A percentile compares a stretch with the other conserved stretches of the same genome.
These are phyloP conservation scores for Polyploca ridens DNA, from an alignment of 2,888 invertebrate species.

Conservation along the genomic window DNA sequence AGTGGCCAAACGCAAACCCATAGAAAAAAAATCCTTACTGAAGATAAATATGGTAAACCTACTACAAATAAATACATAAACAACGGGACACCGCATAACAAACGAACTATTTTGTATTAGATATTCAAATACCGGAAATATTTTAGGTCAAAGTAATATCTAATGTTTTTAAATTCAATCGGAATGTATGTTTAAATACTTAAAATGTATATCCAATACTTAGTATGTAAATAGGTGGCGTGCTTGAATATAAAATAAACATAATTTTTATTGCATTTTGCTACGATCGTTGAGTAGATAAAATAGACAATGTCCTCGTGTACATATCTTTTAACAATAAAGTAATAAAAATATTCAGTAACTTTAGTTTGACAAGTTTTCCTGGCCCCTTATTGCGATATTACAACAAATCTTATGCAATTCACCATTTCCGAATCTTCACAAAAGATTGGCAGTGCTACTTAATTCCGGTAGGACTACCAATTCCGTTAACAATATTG, in stretches of 20 bases:
- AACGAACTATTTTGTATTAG: background rate
- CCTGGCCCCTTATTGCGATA: too few species aligned
- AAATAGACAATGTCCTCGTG: background rate
- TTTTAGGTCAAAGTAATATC: slow-evolving; percentile 9
- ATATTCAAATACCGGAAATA: background rate
- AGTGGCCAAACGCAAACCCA: too few species aligned
- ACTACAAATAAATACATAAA: too few species aligned
- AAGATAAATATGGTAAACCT: too few species aligned
- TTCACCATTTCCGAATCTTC: too few species aligned
- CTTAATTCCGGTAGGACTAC: too few species aligned
- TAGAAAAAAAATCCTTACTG: too few species aligned
- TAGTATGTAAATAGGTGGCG: background rate
- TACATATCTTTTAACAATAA: background rate
- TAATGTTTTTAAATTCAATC: background rate
- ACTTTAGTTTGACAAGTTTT: background rate
- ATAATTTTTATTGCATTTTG: background rate
- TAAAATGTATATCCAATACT: background rate
- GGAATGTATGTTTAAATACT: background rate
- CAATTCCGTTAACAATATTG: too few species aligned
- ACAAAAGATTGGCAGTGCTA: too few species aligned
- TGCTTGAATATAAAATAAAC: slow-evolving; percentile 5
- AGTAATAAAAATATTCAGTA: too few species aligned
- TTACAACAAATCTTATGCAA: too few species aligned
- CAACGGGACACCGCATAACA: too few species aligned
- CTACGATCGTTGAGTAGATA: background rate